Evolutionary conservation across 64 coral and sea anemone species (phyloP), one percentile per base, ranked within the genome.

Genomic region (Stichodactyla helianthus): DNA sequence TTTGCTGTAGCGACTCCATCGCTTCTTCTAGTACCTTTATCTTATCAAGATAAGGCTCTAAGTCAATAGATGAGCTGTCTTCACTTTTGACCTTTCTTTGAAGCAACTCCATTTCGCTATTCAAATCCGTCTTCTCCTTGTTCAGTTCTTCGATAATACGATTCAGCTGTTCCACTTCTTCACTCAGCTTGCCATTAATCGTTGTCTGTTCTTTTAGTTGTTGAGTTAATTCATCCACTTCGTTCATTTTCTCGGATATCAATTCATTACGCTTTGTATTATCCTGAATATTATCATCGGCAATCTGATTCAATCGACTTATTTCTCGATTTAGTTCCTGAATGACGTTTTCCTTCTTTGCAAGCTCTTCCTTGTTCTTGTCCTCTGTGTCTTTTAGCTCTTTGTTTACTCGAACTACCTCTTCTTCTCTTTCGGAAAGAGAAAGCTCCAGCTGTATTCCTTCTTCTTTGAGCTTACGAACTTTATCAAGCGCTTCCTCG

Each of bases 311-410:
- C 10, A 82, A 10, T 53, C 26, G 56, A 10, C 52, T 82, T 31
- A 88, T 65, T 88, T 88, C 89, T 18, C 79, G 35, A 64, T 85
- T 84, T 55, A 54, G 54, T 51, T 90, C 65, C 52, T 83, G 67
- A 50, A 89, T 12, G 17, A 58, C 17, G 28, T 84, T 84, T 76
- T 89, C 88, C 20, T 77, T 76, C 82, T 89, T 74, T 51, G 70
- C 88, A 17, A 84, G 6, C 67, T 83, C 79, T 20, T 18, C 79
- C 19, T 83, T 82, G 19, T 71, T 83, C 17, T 71, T 31, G 20
- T 81, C 50, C 6, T 81, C 14, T 20, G 20, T 53, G 20, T 81
- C 78, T 81, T 81, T 10, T 52, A 52, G 51, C 53, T 81, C 78
- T 53, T 81, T 54, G 15, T 81, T 54, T 13, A 81, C 4, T 7